Conservation (phyloP, 2,113 vertebrate genomes). For the Onychostoma macrolepis region DNA sequence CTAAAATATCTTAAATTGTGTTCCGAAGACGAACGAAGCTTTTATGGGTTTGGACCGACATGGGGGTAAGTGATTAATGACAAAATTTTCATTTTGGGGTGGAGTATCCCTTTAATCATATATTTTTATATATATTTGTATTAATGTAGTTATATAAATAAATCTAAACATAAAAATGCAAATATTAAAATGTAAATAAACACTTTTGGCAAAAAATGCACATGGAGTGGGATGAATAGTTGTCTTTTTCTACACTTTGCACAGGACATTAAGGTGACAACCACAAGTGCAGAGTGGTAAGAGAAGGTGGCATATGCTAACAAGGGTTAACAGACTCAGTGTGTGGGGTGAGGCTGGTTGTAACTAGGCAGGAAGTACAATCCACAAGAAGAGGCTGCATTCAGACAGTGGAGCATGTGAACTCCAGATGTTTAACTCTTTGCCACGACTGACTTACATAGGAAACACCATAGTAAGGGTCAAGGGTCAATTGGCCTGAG, state of each 20-base stretch:
- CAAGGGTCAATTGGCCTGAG: constrained; percentile 26
- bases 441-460: constrained; percentile 10
- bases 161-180: background rate
- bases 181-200: background rate
- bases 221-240: background rate
- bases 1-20: too few species aligned
- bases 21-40: too few species aligned
- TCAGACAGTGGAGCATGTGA: constrained; percentile 27
- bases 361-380: background rate
- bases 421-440: constrained; percentile 39
- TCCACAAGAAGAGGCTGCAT: background rate
- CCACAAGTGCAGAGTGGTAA: background rate
- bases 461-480: constrained; percentile 14
- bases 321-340: background rate
- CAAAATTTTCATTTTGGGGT: too few species aligned
- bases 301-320: background rate
- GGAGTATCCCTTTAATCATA: too few species aligned
- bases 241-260: background rate
- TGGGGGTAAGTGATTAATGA: too few species aligned
- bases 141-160: background rate
- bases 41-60: too few species aligned
- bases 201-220: background rate
- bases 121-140: background rate
- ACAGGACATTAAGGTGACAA: background rate
- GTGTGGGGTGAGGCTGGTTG: background rate